Percentiles rank a stretch among this genome's conserved stretches.
Evolutionary conservation across 2,888 invertebrate species (phyloP).

Genomic region (Steinernema carpocapsae): DNA sequence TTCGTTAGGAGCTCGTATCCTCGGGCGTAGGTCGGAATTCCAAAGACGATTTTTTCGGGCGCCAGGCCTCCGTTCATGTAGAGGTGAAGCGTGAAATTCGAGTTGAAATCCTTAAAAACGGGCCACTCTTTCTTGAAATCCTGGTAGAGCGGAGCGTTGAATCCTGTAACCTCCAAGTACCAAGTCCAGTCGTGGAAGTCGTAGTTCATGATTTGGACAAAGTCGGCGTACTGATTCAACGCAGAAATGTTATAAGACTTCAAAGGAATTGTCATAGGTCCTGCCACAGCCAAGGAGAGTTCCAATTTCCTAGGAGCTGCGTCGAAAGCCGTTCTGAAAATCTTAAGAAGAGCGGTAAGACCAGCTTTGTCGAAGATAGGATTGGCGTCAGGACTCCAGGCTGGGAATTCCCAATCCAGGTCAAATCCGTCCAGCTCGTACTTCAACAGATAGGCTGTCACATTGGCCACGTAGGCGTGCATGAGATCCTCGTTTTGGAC

Average conservation of each 20-base stretch:
- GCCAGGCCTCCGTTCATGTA: slow-evolving; percentile 82
- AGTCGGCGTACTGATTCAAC: slow-evolving; percentile 81
- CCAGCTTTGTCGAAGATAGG: slow-evolving; percentile 46
- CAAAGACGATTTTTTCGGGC: slow-evolving; percentile 80
- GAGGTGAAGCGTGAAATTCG: slow-evolving; percentile 81
- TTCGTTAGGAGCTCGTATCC: slow-evolving; percentile 75
- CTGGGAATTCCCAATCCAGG: slow-evolving; percentile 67
- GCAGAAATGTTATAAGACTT: slow-evolving; percentile 81
- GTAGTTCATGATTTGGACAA: slow-evolving; percentile 86
- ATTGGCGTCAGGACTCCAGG: slow-evolving; percentile 57
- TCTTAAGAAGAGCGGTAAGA: slow-evolving; percentile 47
- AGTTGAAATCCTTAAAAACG: slow-evolving; percentile 28
- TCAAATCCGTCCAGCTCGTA: slow-evolving; percentile 58
- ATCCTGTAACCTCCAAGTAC: slow-evolving; percentile 80
- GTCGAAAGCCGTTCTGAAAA: slow-evolving; percentile 42
- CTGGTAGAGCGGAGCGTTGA: slow-evolving; percentile 84
- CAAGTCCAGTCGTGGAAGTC: slow-evolving; percentile 80
- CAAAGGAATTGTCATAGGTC: slow-evolving; percentile 79
- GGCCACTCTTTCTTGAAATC: slow-evolving; percentile 58
- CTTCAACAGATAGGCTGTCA: slow-evolving; percentile 42
- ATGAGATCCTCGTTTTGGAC: not conserved
- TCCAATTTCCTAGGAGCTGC: slow-evolving; percentile 36
- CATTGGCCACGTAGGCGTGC: not conserved
- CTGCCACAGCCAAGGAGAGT: slow-evolving; percentile 73
- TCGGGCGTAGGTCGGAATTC: slow-evolving; percentile 87